Percentiles rank a stretch among this genome's conserved stretches.
These are phyloP conservation scores for Diplodus puntazzo DNA, from an alignment of 2,797 vertebrate genomes.

Conservation along the genomic window DNA sequence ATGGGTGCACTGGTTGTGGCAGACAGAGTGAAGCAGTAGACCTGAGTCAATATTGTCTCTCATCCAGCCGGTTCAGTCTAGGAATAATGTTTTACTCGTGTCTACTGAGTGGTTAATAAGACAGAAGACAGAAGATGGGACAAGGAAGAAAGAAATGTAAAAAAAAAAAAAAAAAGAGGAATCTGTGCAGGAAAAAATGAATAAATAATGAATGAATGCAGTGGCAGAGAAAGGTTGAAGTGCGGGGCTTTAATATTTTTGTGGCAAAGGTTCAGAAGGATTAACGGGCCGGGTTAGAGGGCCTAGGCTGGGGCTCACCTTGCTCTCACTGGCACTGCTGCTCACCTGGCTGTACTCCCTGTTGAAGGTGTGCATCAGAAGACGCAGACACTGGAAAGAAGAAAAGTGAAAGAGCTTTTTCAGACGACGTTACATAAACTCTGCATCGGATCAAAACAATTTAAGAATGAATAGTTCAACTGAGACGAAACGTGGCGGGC, in stretches of 20 bases:
- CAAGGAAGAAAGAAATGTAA: conserved; percentile 7
- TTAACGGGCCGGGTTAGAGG: conserved; percentile 71
- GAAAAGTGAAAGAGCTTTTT: background rate
- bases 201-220: conserved; percentile 20
- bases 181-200: conserved; percentile 5
- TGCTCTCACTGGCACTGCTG: conserved; percentile 98
- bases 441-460: background rate
- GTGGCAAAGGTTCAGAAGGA: conserved; percentile 50
- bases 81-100: conserved; percentile 22
- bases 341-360: conserved; percentile 98
- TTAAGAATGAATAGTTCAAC: background rate
- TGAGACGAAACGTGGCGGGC: background rate
- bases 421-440: background rate
- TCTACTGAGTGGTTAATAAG: conserved; percentile 21
- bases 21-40: conserved; percentile 12
- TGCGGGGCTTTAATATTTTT: conserved; percentile 48
- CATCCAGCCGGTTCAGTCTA: background rate
- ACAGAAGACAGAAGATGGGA: background rate
- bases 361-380: conserved; percentile 99
- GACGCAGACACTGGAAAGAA: conserved; percentile 92
- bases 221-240: conserved; percentile 23
- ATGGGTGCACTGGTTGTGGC: background rate
- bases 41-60: conserved; percentile 14
- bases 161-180: background rate
- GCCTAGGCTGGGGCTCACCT: conserved; percentile 90